Percentiles rank a stretch among this genome's conserved stretches.
Evolutionary conservation across 2,888 invertebrate genomes (phyloP).

Genomic region (Pachycephus smyrnensis): DNA sequence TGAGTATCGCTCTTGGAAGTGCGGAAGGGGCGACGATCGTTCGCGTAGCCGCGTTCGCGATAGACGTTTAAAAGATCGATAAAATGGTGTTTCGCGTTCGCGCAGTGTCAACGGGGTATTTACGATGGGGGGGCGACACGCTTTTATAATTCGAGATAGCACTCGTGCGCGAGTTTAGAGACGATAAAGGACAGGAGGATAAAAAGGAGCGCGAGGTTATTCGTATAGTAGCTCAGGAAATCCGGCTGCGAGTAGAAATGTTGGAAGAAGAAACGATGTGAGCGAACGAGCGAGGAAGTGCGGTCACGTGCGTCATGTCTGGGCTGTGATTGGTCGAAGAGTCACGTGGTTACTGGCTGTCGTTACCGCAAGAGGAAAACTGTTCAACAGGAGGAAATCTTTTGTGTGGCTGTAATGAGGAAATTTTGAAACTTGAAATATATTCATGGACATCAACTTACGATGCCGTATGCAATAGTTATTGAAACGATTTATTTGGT

Average conservation of each 20-base stretch:
- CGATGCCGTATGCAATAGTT: background rate
- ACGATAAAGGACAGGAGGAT: background rate
- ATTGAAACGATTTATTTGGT: background rate
- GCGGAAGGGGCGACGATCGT: slow-evolving; percentile 3
- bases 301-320: background rate
- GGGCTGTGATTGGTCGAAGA: background rate
- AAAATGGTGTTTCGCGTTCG: background rate
- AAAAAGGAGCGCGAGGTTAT: background rate
- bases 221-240: background rate
- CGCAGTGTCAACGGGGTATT: slow-evolving; percentile 10
- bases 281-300: background rate
- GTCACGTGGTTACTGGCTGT: background rate
- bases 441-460: background rate
- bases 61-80: background rate
- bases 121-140: slow-evolving; percentile 17
- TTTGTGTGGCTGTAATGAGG: background rate
- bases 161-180: background rate
- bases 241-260: background rate
- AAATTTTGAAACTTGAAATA: background rate
- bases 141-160: background rate
- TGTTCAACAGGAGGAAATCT: background rate
- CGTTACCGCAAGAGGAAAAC: background rate
- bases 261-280: background rate
- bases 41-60: background rate
- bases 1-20: background rate